phyloP scores from a whole-genome alignment of 2,888 invertebrate genomes.

The Campoplex capitator region DNA sequence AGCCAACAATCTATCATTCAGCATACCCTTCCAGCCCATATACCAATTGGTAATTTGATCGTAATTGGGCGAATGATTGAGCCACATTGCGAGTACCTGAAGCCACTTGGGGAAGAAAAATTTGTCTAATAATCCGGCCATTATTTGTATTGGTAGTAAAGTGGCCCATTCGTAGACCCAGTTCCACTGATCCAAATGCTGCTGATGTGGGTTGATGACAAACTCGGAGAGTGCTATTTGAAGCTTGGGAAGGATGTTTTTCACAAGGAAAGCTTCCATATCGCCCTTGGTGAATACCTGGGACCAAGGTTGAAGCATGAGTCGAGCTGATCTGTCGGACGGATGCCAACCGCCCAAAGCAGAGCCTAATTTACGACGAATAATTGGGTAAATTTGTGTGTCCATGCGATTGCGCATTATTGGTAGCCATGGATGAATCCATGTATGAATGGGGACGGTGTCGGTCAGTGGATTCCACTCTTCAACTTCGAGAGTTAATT shows the following conservation, averaged over 20 bases:
- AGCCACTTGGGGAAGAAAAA: constrained; percentile 97
- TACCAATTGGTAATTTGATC: constrained; percentile 96
- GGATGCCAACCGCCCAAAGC: constrained; percentile 98
- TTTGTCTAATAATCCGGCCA: constrained; percentile 93
- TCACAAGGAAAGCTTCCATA: constrained; percentile 92
- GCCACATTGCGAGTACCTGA: constrained; percentile 94
- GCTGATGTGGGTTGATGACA: constrained; percentile 90
- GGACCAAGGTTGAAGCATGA: constrained; percentile 96
- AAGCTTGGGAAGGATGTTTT: constrained; percentile 95
- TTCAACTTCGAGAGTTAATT: constrained; percentile 90
- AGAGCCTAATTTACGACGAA: constrained; percentile 95
- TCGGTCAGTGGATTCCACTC: constrained; percentile 98
- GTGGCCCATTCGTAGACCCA: constrained; percentile 98
- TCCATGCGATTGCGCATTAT: constrained; percentile 88
- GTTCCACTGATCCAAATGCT: constrained; percentile 94
- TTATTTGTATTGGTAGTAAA: constrained; percentile 90
- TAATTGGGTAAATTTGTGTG: constrained; percentile 92
- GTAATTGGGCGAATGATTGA: constrained; percentile 95
- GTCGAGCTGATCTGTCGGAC: constrained; percentile 95
- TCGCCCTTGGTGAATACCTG: constrained; percentile 91
- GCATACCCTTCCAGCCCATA: constrained; percentile 87
- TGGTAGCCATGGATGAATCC: constrained; percentile 99
- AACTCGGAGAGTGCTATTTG: constrained; percentile 88
- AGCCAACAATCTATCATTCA: constrained; percentile 86
- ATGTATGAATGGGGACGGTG: constrained; percentile 97